These are phyloP conservation scores for Archips xylosteana DNA, from an alignment of 2,888 invertebrate species.

Conservation along the genomic window DNA sequence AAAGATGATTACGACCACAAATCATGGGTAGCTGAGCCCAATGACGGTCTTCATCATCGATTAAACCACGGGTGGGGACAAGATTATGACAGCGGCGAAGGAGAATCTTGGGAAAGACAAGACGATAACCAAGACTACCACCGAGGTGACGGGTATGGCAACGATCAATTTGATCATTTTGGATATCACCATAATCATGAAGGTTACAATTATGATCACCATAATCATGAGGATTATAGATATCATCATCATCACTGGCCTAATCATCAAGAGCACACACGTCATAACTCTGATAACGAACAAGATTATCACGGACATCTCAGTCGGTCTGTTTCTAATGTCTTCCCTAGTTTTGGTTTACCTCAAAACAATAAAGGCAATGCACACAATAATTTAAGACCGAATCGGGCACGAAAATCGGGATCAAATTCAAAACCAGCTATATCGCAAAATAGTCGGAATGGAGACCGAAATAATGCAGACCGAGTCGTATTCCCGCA, in stretches of 20 bases:
- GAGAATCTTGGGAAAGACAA: constrained; percentile 6
- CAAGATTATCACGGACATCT: not conserved
- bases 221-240: not conserved
- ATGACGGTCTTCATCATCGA: not conserved
- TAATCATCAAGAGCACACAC: not conserved
- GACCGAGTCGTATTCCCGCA: constrained; percentile 24
- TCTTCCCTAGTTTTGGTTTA: not conserved
- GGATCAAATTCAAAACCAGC: not conserved
- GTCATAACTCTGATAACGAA: not conserved
- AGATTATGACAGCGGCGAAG: not conserved
- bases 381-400: not conserved
- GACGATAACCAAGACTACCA: constrained; percentile 4
- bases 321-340: not conserved
- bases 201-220: not conserved
- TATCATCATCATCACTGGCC: not conserved
- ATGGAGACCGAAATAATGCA: not conserved
- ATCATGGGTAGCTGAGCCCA: not conserved
- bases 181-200: not conserved
- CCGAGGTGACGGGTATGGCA: not conserved
- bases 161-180: not conserved
- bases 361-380: not conserved
- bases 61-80: not conserved
- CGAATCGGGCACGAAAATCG: not conserved
- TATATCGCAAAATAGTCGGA: not conserved
- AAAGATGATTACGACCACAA: not conserved